Conservation (phyloP, 2,888 invertebrate genomes). For the Metacarcinus magister region DNA sequence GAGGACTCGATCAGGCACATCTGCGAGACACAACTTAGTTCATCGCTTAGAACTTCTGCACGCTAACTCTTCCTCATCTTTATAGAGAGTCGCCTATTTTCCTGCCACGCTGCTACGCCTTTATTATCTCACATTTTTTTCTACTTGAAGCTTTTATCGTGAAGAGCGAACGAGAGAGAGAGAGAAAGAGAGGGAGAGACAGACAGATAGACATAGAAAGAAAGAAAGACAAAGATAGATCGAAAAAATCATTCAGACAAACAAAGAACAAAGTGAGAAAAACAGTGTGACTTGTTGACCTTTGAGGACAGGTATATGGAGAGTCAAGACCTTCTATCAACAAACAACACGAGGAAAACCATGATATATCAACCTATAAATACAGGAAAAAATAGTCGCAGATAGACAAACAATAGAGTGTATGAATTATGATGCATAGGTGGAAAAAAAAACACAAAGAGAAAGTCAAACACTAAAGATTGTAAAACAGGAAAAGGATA, state of each 20-base stretch:
- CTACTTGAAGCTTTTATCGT: background rate
- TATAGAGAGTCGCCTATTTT: background rate
- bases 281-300: no score
- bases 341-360: background rate
- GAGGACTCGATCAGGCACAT: slow-evolving; percentile 46
- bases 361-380: background rate
- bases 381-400: background rate
- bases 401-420: background rate
- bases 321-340: background rate
- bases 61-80: slow-evolving; percentile 51
- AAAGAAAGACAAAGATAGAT: background rate
- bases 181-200: background rate
- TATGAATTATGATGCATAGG: background rate
- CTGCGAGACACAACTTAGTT: slow-evolving; percentile 18
- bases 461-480: background rate
- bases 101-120: background rate
- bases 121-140: background rate
- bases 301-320: background rate
- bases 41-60: slow-evolving; percentile 40
- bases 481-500: background rate
- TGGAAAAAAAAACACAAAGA: background rate
- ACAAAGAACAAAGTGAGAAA: background rate
- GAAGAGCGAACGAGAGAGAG: background rate
- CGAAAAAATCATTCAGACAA: background rate
- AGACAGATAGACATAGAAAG: background rate